Evolutionary conservation across 2,113 vertebrate genomes (phyloP).

Genomic region (Seriola rivoliana): DNA sequence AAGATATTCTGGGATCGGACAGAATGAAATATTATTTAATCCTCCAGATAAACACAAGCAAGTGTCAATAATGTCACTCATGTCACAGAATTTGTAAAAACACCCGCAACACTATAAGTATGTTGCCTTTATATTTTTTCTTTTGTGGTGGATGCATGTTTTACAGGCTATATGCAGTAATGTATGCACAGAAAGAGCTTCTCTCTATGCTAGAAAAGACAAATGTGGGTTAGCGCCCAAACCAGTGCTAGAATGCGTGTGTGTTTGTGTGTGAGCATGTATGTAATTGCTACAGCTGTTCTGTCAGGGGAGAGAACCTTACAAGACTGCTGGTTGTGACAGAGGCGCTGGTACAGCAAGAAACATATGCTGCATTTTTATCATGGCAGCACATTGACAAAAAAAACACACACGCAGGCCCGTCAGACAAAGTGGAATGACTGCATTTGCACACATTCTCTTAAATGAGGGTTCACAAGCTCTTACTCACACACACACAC

Average conservation of each 20-base stretch:
- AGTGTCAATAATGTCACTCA: background rate
- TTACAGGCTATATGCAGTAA: conserved; percentile 1
- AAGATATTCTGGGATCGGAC: too few species aligned
- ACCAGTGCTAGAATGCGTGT: conserved; percentile 1
- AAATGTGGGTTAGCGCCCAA: conserved; percentile 35
- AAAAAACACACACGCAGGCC: conserved; percentile 40
- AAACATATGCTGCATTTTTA: conserved; percentile 75
- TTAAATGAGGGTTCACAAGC: conserved; percentile 26
- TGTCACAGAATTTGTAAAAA: conserved; percentile 2
- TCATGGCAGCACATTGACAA: conserved; percentile 47
- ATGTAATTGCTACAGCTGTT: conserved; percentile 73
- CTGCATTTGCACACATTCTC: conserved; percentile 46
- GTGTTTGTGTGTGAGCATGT: conserved; percentile 3
- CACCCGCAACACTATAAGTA: background rate
- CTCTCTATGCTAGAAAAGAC: conserved; percentile 3
- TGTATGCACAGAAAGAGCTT: background rate
- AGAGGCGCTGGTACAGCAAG: conserved; percentile 49
- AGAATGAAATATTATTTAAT: too few species aligned
- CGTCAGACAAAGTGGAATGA: conserved; percentile 55
- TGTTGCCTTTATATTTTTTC: background rate
- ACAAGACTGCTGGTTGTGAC: conserved; percentile 64
- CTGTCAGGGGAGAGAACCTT: conserved; percentile 69
- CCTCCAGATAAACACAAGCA: too few species aligned
- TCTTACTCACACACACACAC: background rate
- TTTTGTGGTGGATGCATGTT: conserved; percentile 5